Evolutionary conservation across 2,113 vertebrate genomes (phyloP).

Genomic region (Coptodon rendalli): DNA sequence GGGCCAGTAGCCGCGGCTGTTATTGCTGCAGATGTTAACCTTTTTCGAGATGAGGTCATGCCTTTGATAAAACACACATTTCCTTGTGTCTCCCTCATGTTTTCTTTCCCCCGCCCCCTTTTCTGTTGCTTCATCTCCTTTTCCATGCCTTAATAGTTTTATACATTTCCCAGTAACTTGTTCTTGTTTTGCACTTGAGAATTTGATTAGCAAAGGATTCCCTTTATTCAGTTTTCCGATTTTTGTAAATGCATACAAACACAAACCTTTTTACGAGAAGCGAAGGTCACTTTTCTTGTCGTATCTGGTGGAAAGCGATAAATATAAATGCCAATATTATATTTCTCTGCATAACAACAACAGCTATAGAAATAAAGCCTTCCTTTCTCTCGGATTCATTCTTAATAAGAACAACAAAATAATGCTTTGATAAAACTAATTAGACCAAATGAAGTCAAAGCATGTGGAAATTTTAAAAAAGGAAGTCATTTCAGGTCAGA

Average conservation of each 20-base stretch:
- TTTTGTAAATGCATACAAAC: not conserved
- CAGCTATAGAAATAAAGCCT: not conserved
- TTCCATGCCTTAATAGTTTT: not conserved
- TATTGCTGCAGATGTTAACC: not conserved
- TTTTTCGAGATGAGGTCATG: not conserved
- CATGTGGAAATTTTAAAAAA: not conserved
- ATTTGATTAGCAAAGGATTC: constrained; percentile 33
- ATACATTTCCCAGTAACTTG: not conserved
- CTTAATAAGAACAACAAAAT: not conserved
- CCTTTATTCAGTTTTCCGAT: not conserved
- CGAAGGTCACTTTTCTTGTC: not conserved
- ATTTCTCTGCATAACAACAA: not conserved
- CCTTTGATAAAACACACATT: not conserved
- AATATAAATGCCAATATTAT: not conserved
- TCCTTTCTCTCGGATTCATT: not conserved
- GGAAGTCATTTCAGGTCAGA: constrained; percentile 24
- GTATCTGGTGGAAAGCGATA: not conserved
- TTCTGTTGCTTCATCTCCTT: not conserved
- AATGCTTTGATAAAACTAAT: not conserved
- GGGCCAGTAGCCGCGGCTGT: not conserved
- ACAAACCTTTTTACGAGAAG: not conserved
- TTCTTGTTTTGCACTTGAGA: not conserved
- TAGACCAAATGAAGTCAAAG: not conserved
- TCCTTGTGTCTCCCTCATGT: not conserved
- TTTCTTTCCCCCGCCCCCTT: not conserved